Conservation (phyloP, 1,140 invertebrate genomes). For the Megathymus violae region DNA sequence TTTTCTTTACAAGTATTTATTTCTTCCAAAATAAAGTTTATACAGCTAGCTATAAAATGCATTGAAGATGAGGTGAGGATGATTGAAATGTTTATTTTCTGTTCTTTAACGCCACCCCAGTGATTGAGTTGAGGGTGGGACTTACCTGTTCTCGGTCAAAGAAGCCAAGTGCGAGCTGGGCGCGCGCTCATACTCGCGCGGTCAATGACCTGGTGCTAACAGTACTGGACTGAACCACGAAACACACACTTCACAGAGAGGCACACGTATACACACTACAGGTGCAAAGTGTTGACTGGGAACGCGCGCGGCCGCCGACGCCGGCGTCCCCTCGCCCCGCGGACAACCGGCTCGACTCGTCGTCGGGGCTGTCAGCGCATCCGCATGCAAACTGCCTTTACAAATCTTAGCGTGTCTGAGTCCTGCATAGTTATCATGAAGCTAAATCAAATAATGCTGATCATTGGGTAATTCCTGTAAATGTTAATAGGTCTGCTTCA, state of each 20-base stretch:
- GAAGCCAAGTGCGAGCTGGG: slow-evolving; percentile 45
- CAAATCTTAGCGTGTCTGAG: background rate
- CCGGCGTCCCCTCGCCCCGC: slow-evolving; percentile 46
- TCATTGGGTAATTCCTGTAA: background rate
- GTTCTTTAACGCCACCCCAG: background rate
- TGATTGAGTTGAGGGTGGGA: slow-evolving; percentile 20
- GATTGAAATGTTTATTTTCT: background rate
- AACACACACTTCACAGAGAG: slow-evolving; percentile 55
- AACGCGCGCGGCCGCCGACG: slow-evolving; percentile 42
- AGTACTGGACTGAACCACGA: slow-evolving; percentile 47
- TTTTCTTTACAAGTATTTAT: too few relatives aligned
- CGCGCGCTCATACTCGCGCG: slow-evolving; percentile 69
- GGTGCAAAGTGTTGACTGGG: slow-evolving; percentile 52
- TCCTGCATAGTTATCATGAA: too few relatives aligned
- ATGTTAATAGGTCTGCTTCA: too few relatives aligned
- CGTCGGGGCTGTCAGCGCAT: slow-evolving; percentile 39
- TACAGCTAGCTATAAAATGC: too few relatives aligned
- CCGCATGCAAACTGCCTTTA: slow-evolving; percentile 28
- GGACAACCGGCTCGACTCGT: slow-evolving; percentile 15
- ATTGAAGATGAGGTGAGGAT: too few relatives aligned
- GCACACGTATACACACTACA: slow-evolving; percentile 31
- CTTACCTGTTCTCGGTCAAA: slow-evolving; percentile 66
- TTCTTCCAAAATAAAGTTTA: too few relatives aligned
- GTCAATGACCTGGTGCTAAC: slow-evolving; percentile 70
- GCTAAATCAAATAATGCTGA: background rate